phyloP scores from a whole-genome alignment of 2,113 vertebrate genomes.

The Nannobrachium achirus region DNA sequence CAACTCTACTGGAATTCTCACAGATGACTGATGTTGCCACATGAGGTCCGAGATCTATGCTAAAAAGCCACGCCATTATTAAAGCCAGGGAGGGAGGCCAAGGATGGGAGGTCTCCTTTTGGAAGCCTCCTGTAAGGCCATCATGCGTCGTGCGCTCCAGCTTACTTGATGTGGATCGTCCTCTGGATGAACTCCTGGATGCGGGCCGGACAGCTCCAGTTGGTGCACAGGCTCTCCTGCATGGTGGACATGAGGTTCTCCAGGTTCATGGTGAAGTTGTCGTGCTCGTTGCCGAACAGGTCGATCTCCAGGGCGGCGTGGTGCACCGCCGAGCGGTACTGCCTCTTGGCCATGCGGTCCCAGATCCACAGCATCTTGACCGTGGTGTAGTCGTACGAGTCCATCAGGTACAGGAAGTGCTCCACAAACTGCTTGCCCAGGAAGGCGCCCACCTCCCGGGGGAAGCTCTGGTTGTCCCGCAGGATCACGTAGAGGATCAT shows the following conservation, averaged over 20 bases:
- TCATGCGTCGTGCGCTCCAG: no score
- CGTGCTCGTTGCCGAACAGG: slow-evolving; percentile 90
- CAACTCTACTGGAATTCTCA: no score
- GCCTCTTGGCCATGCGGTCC: slow-evolving; percentile 89
- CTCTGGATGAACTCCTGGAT: slow-evolving; percentile 82
- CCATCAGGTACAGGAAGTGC: slow-evolving; percentile 89
- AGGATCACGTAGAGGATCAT: slow-evolving; percentile 91
- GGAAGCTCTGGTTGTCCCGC: slow-evolving; percentile 85
- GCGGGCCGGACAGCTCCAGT: slow-evolving; percentile 82
- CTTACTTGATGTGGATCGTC: slow-evolving; percentile 86
- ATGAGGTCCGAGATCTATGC: no score
- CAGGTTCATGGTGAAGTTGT: slow-evolving; percentile 91
- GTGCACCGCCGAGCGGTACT: slow-evolving; percentile 86
- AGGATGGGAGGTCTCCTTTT: no score
- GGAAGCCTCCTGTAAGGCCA: no score
- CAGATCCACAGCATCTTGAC: slow-evolving; percentile 93
- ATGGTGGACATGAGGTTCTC: slow-evolving; percentile 88
- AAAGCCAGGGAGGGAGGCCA: no score
- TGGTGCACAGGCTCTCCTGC: slow-evolving; percentile 87
- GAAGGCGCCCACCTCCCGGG: slow-evolving; percentile 84
- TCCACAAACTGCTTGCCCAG: slow-evolving; percentile 87
- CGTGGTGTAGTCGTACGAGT: slow-evolving; percentile 88
- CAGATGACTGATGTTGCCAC: no score
- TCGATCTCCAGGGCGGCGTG: slow-evolving; percentile 87
- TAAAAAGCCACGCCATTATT: no score